phyloP scores from a whole-genome alignment of 2,888 invertebrate genomes.

The Germaria angustata region DNA sequence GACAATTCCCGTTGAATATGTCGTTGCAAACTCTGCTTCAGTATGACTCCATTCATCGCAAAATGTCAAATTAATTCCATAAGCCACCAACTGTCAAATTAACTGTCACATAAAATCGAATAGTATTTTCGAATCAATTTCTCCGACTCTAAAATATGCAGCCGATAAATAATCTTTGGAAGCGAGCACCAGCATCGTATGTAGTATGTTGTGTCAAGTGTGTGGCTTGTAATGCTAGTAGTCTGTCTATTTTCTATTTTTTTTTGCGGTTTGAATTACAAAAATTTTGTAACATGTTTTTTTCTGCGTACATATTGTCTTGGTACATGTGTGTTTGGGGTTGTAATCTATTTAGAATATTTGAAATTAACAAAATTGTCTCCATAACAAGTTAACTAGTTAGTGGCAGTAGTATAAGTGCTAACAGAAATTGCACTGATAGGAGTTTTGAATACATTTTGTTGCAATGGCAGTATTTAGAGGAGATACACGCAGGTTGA shows the following conservation, averaged over 20 bases:
- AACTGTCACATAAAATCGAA: too few species aligned
- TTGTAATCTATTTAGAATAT: conserved; percentile 37
- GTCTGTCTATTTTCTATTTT: conserved; percentile 16
- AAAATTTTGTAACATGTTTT: conserved; percentile 20
- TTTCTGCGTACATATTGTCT: conserved; percentile 11
- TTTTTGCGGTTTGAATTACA: conserved; percentile 38
- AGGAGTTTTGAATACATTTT: background rate
- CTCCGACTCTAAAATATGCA: background rate
- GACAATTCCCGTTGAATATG: too few species aligned
- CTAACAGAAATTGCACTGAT: conserved; percentile 8
- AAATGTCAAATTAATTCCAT: too few species aligned
- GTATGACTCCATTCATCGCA: too few species aligned
- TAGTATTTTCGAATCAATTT: background rate
- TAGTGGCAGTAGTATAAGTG: conserved; percentile 18
- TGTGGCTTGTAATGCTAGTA: background rate
- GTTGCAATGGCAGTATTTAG: background rate
- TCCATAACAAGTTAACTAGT: conserved; percentile 39
- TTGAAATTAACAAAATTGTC: conserved; percentile 47
- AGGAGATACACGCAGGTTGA: background rate
- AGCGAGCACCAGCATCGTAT: background rate
- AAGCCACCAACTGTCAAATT: too few species aligned
- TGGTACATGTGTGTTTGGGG: background rate
- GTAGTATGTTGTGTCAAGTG: background rate
- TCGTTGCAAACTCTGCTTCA: too few species aligned
- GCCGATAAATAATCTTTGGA: background rate